Percentiles rank a stretch among this genome's conserved stretches.
These are phyloP conservation scores for Hyaena hyaena DNA, from an alignment of 2,113 vertebrate genomes.

Conservation along the genomic window DNA sequence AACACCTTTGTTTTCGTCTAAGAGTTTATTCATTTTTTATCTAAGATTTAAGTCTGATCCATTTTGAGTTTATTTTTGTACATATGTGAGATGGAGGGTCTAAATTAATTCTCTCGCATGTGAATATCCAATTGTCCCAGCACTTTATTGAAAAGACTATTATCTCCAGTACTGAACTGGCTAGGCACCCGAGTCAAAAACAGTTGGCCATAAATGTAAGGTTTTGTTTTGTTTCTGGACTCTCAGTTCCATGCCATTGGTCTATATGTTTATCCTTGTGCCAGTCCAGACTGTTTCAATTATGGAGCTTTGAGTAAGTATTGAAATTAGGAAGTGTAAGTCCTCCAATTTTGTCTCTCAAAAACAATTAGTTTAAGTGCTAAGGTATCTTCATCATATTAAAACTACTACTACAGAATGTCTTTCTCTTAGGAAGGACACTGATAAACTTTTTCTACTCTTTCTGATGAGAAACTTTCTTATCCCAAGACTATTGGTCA, in stretches of 20 bases:
- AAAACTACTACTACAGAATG: slow-evolving; percentile 19
- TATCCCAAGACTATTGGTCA: background rate
- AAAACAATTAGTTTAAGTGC: background rate
- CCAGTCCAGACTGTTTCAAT: background rate
- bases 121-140: background rate
- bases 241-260: background rate
- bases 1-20: background rate
- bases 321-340: background rate
- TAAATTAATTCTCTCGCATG: background rate
- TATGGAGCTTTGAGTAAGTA: background rate
- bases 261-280: background rate
- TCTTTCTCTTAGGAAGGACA: background rate
- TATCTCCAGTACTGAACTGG: background rate
- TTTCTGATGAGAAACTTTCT: slow-evolving; percentile 1
- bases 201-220: background rate
- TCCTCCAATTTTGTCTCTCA: background rate
- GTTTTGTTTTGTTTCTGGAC: slow-evolving; percentile 10
- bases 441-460: background rate
- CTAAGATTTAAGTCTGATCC: background rate
- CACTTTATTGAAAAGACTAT: background rate
- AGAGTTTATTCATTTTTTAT: background rate
- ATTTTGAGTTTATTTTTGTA: background rate
- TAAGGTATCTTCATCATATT: background rate
- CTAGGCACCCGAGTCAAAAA: background rate
- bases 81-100: background rate